Base-by-base conservation (phyloP, 2,888 invertebrate species). In the Phyto melanocephala region DNA sequence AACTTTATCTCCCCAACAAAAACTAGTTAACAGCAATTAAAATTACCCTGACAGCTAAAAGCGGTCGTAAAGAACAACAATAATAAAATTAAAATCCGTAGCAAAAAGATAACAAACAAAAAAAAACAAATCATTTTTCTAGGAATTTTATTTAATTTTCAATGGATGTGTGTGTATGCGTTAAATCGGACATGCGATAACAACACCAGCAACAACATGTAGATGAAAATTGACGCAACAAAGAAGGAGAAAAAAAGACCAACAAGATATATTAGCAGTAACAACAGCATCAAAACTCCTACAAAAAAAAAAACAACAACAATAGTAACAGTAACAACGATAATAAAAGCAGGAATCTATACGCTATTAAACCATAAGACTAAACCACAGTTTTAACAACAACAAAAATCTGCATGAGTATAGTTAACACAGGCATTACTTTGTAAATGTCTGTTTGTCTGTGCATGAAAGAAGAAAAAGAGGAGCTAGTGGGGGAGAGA, bases 311-410 rank as follows among this genome's bases (percentile, higher is more conserved):
- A n/a, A n/a, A n/a, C n/a, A n/a, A n/a, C n/a, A n/a, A n/a, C n/a
- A n/a, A n/a, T n/a, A 86, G 86, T 84, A 86, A 87, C 85, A 65
- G 22, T 22, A 58, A 28, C 71, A 77, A 72, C 77, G 56, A 81
- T 37, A 74, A 56, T 60, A 74, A 70, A 56, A 65, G 60, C 70
- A 74, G 65, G 74, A 78, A 70, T 78, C 68, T 87, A 85, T 85
- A 79, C 65, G 56, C 60, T 65, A 45, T 62, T 54, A 79, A 76
- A 80, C 81, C 78, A 58, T 63, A 62, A 67, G 45, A 75, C 62
- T 67, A 79, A 82, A 71, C 62, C 67, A 63, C 68, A 72, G n/a
- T 80, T 58, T 50, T 58, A 79, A 58, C 72, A 80, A 70, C 77
- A 50, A 65, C 84, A 84, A 58, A 62, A 72, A 81, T 71, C 33